Conservation (phyloP, 64 coral and sea anemone species). For the Actinia tenebrosa region DNA sequence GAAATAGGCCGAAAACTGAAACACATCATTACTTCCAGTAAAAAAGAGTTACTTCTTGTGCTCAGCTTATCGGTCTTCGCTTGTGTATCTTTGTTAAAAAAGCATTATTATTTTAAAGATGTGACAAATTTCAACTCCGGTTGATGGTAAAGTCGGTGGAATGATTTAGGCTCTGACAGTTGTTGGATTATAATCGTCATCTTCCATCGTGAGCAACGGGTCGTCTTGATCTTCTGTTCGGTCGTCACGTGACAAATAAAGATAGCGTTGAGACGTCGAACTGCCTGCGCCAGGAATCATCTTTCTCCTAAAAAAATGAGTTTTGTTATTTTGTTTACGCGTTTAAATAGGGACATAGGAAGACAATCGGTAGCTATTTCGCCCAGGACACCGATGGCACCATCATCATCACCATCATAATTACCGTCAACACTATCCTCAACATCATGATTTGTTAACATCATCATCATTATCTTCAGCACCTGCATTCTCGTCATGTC, state of each 20-base stretch:
- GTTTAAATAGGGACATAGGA: neutral
- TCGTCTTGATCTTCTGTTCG: neutral
- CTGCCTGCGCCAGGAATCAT: neutral
- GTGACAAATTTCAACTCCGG: neutral
- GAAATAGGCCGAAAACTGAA: too few species aligned
- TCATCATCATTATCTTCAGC: too few species aligned
- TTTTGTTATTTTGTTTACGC: neutral
- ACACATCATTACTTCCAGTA: too few species aligned
- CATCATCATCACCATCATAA: too few species aligned
- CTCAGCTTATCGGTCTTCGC: neutral
- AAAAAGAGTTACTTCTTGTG: too few species aligned
- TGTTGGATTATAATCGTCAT: neutral
- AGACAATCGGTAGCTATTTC: too few species aligned
- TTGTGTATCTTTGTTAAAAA: neutral
- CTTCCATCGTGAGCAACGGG: slow-evolving; percentile 10
- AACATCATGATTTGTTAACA: too few species aligned
- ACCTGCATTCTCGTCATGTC: too few species aligned
- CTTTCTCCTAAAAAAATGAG: neutral
- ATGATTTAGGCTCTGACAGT: neutral
- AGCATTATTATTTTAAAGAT: neutral
- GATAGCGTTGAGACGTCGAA: neutral
- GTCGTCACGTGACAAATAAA: slow-evolving; percentile 15
- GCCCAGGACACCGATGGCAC: too few species aligned
- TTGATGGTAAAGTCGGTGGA: neutral
- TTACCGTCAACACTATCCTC: too few species aligned